Evolutionary conservation across 92 coral and sea anemone species (phyloP), one percentile per base, ranked within the genome.

Genomic region (Phymanthus crucifer): DNA sequence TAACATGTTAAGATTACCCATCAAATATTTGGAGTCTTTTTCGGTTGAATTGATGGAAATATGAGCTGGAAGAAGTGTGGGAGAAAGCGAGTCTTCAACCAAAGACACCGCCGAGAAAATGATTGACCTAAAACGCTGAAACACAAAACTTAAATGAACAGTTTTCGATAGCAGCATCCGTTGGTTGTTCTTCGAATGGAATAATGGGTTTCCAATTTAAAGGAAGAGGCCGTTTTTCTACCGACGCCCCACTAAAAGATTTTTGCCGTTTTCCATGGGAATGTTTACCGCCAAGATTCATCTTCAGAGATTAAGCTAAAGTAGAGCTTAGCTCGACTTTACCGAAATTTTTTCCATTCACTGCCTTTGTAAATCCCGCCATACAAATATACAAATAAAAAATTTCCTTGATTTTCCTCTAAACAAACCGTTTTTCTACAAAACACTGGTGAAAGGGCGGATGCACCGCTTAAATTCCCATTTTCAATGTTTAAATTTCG

Each of bases 1-100:
- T 24, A 46, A 35, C 78, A 35, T 14, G 37, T 48, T 17, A 6
- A 72, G 68, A 61, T 61, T 61, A 61, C 33, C 32, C 23, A 54
- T 54, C 64, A 54, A 61, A 9, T 24, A 29, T 27, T 24, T 61
- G 26, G 32, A 29, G 32, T 61, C 34, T 6, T 27, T 61, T 61
- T 24, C 68, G 68, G 68, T 33, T 11, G 29, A 5, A 16, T 11
- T 61, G 68, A 1, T 54, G 68, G 35, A 29, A 61, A 61, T 61
- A 29, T 19, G 68, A 61, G 68, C 68, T 61, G 29, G 8, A 54
- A 54, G 16, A 54, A 54, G 64, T 54, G 64, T 54, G 64, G 64
- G 64, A 54, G 64, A 54, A 24, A 5, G 27, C 24, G 27, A 26
- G 27, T 54, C 64, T 21, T 21, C 11, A 21, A 24, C 27, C 48